These are phyloP conservation scores for Vipera ursinii DNA, from an alignment of 2,797 vertebrate species.

Conservation along the genomic window DNA sequence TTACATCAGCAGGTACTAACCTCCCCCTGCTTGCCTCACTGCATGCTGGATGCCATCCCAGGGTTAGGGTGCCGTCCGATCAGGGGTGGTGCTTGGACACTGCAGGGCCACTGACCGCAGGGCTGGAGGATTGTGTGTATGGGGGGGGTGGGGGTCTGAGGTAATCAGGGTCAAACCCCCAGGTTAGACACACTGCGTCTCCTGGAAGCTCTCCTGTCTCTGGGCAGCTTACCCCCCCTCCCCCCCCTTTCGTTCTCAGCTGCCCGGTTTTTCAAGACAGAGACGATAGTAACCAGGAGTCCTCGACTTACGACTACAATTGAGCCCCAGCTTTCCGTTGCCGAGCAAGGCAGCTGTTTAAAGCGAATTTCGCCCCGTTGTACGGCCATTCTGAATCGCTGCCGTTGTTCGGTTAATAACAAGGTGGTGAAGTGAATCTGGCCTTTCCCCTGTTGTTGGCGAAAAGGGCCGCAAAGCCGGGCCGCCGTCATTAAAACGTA, in stretches of 20 bases:
- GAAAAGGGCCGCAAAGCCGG: neutral
- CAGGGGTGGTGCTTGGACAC: constrained; percentile 10
- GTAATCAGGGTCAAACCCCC: too few species aligned
- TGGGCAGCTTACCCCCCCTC: too few species aligned
- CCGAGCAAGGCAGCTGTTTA: neutral
- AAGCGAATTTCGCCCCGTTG: neutral
- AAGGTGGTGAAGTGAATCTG: neutral
- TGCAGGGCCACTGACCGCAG: constrained; percentile 44
- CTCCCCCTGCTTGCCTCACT: neutral
- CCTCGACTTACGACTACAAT: neutral
- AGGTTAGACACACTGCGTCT: accelerated
- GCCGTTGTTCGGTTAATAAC: neutral
- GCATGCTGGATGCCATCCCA: constrained; percentile 43
- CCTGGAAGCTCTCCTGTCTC: neutral
- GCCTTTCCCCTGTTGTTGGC: accelerated
- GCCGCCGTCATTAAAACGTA: neutral
- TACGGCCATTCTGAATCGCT: neutral
- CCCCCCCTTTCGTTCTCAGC: neutral
- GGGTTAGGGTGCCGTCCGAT: neutral
- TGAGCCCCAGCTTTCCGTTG: neutral
- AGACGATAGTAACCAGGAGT: too few species aligned
- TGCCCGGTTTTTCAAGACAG: neutral
- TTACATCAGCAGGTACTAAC: constrained; percentile 87
- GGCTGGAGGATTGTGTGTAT: neutral
- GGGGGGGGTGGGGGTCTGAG: neutral